These are phyloP conservation scores for Lytechinus pictus DNA, from an alignment of 35 echinoderm and acorn worm species.

Conservation along the genomic window DNA sequence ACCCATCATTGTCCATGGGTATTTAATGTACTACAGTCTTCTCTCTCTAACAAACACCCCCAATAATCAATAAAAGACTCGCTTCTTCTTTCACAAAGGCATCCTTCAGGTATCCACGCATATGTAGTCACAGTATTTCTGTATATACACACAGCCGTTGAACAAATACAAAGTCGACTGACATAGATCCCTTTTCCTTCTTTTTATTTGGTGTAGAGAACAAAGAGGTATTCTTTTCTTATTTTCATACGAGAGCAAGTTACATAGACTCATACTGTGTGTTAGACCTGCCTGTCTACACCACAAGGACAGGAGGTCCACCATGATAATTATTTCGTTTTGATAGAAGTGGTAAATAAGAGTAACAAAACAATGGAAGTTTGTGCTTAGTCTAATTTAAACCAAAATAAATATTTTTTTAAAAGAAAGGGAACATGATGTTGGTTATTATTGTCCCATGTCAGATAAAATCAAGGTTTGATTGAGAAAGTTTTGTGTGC, in stretches of 20 bases:
- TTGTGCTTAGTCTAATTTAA: too few species aligned
- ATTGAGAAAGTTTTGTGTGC: too few species aligned
- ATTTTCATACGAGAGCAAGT: not conserved
- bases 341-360: too few species aligned
- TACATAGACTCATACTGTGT: not conserved
- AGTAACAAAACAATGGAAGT: too few species aligned
- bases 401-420: too few species aligned
- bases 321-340: too few species aligned
- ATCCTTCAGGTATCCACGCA: not conserved
- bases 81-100: constrained; percentile 5
- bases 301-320: not conserved
- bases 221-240: not conserved
- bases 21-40: not conserved
- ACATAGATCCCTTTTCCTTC: not conserved
- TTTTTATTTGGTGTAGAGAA: not conserved
- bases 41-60: not conserved
- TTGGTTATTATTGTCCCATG: too few species aligned
- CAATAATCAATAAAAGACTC: not conserved
- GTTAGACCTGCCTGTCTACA: constrained; percentile 15
- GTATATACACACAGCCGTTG: not conserved
- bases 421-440: too few species aligned
- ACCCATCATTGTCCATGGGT: not conserved
- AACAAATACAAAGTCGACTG: not conserved
- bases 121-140: not conserved
- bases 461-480: too few species aligned